phyloP scores from a whole-genome alignment of 2,888 invertebrate genomes.

The Melinopterus prodromus region DNA sequence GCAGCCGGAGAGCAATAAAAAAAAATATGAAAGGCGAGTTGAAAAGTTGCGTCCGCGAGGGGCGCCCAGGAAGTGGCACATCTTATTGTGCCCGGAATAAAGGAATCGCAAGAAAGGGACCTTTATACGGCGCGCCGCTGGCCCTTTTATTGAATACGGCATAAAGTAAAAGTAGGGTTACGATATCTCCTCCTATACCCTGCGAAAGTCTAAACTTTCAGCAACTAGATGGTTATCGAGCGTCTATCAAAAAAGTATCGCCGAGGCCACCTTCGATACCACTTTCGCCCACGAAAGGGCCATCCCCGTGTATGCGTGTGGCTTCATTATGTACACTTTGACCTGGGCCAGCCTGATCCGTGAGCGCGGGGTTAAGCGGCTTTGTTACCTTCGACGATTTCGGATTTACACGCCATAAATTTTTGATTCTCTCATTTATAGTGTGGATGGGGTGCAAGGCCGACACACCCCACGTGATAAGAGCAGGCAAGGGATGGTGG shows the following conservation, averaged over 20 bases:
- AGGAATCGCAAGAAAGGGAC: constrained; percentile 18
- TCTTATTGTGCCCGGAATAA: constrained; percentile 20
- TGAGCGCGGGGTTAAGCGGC: constrained; percentile 45
- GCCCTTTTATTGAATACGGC: constrained; percentile 34
- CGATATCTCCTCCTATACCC: constrained; percentile 25
- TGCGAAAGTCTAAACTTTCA: constrained; percentile 22
- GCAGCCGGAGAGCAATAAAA: constrained; percentile 7
- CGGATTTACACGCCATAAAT: constrained; percentile 49
- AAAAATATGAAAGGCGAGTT: constrained; percentile 14
- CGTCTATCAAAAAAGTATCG: neutral
- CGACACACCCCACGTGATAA: neutral
- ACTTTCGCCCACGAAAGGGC: neutral
- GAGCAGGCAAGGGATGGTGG: neutral
- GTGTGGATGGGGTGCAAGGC: neutral
- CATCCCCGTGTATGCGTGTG: constrained; percentile 29
- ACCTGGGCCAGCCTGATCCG: constrained; percentile 43
- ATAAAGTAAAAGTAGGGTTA: constrained; percentile 34
- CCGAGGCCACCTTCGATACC: neutral
- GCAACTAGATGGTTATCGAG: constrained; percentile 31
- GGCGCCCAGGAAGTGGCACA: constrained; percentile 15
- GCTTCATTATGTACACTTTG: constrained; percentile 48
- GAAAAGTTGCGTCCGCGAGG: constrained; percentile 10
- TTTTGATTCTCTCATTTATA: constrained; percentile 47
- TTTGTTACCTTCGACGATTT: constrained; percentile 47
- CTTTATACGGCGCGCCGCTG: neutral